These are phyloP conservation scores for Andrena cerasifolii DNA, from an alignment of 1,140 invertebrate species.

Conservation along the genomic window DNA sequence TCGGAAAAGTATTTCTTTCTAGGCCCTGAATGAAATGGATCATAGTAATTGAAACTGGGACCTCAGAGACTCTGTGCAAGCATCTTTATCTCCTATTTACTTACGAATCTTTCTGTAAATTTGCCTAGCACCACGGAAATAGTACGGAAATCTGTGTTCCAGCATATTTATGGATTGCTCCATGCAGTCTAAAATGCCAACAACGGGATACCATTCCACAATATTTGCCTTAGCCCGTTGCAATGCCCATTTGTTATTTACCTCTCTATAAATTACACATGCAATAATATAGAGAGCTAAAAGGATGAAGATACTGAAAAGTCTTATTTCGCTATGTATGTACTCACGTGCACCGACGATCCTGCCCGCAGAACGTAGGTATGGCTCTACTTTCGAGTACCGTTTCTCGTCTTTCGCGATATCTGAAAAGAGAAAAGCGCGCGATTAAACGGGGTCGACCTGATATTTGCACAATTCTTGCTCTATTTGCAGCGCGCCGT, in stretches of 20 bases:
- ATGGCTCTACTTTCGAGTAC: constrained; percentile 78
- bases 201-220: constrained; percentile 85
- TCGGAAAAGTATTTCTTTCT: constrained; percentile 41
- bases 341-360: constrained; percentile 84
- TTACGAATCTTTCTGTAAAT: constrained; percentile 84
- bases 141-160: constrained; percentile 84
- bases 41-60: neutral
- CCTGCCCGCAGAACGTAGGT: constrained; percentile 87
- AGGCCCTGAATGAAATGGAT: constrained; percentile 59
- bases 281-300: neutral
- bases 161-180: constrained; percentile 84
- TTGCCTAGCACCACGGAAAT: constrained; percentile 83
- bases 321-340: neutral
- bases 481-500: neutral
- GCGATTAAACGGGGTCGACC: neutral
- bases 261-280: constrained; percentile 77
- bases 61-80: too few species aligned
- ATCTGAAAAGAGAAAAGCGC: constrained; percentile 49
- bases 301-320: neutral
- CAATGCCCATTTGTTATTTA: constrained; percentile 85
- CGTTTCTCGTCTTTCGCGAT: constrained; percentile 60
- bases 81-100: constrained; percentile 50
- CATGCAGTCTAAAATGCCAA: constrained; percentile 86
- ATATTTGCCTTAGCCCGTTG: constrained; percentile 86
- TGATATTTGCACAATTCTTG: neutral